Evolutionary conservation across 2,888 invertebrate species (phyloP), one percentile per base, ranked within the genome.

Genomic region (Agrypnus murinus): DNA sequence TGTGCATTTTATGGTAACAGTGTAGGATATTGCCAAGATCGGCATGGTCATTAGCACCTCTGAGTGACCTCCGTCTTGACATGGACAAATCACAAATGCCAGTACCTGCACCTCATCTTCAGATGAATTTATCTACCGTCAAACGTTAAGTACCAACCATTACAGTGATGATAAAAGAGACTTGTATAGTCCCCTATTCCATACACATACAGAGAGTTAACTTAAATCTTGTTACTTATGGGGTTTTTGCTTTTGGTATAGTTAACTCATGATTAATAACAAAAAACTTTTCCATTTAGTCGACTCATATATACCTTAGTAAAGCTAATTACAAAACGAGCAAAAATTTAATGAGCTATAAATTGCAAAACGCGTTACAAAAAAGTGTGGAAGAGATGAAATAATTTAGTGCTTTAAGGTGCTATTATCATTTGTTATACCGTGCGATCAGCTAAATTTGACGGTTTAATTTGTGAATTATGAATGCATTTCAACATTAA

Each of bases 111-210:
- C 72, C 77, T 77, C 79, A 79, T 80, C 80, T 79, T 72, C 77
- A 74, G 78, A 79, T 79, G 78, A 78, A 82, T 81, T 81, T 81
- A 81, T 82, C 80, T 80, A 79, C 79, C 80, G 78, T 79, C 79
- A 77, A 78, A 71, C 64, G 67, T 66, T 75, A 75, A 78, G 77
- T 76, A 78, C 75, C 73, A 71, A 69, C 76, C 77, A 78, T 78
- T 78, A 77, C 76, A 66, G 65, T 55, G 71, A 72, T 74, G 73
- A 76, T 74, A 74, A 76, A 73, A 66, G 62, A 72, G 72, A 65
- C 60, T 25, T 62, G 46, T 59, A n/a, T n/a, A 25, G 25, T 25
- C 25, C 25, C n/a, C n/a, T n/a, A n/a, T n/a, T 67, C 31, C 73
- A 72, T 75, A 67, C 74, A n/a, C n/a, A n/a, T n/a, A 25, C 75